These are phyloP conservation scores for Ceryle rudis DNA, from an alignment of 2,797 vertebrate species.

Conservation along the genomic window DNA sequence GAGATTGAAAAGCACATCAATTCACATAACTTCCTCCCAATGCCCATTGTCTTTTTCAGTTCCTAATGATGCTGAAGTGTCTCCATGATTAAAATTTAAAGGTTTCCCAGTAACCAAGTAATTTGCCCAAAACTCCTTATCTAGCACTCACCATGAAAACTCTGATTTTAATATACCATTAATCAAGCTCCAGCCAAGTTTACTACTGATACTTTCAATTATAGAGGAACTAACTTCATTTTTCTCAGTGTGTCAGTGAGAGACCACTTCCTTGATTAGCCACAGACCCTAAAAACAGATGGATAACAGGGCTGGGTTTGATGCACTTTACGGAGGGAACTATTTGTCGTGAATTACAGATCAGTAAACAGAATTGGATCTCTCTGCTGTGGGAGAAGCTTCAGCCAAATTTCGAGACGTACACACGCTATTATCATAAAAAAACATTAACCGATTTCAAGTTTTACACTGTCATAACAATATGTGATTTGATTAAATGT, in stretches of 20 bases:
- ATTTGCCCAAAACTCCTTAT: slow-evolving; percentile 84
- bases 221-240: slow-evolving; percentile 60
- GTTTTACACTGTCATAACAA: background rate
- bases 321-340: slow-evolving; percentile 10
- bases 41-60: slow-evolving; percentile 74
- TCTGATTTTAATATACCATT: slow-evolving; percentile 84
- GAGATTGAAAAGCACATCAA: slow-evolving; percentile 75
- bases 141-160: slow-evolving; percentile 80
- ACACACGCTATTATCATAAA: background rate
- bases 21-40: slow-evolving; percentile 75
- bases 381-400: background rate
- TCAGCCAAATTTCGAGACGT: background rate
- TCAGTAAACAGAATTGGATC: slow-evolving; percentile 14
- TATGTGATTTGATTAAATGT: background rate
- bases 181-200: slow-evolving; percentile 86
- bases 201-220: slow-evolving; percentile 79
- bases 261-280: slow-evolving; percentile 68
- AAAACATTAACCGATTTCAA: background rate
- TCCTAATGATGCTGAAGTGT: slow-evolving; percentile 83
- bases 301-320: slow-evolving; percentile 2
- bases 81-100: slow-evolving; percentile 85
- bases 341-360: background rate
- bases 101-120: slow-evolving; percentile 81
- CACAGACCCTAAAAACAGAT: slow-evolving; percentile 43
- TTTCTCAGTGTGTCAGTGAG: slow-evolving; percentile 43